Percentiles rank a stretch among this genome's conserved stretches.
Evolutionary conservation across 2,113 vertebrate species (phyloP).

Genomic region (Shinisaurus crocodilurus): DNA sequence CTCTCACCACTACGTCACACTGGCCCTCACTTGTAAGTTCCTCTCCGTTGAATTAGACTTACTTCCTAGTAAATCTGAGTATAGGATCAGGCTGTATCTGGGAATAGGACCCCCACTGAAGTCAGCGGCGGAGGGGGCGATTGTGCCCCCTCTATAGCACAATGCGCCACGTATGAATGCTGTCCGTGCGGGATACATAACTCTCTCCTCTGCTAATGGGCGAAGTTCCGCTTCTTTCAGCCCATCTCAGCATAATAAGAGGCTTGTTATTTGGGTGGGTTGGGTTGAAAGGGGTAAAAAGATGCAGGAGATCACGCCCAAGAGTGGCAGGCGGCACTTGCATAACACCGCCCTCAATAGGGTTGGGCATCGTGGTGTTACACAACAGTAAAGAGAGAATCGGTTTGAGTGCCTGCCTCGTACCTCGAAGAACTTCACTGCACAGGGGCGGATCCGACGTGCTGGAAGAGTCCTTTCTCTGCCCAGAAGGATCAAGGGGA

Average conservation of each 20-base stretch:
- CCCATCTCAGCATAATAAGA: background rate
- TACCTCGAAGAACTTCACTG: too few species aligned
- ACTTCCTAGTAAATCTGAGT: background rate
- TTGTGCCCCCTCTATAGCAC: background rate
- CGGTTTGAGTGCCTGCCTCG: too few species aligned
- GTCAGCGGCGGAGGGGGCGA: background rate
- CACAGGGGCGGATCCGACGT: background rate
- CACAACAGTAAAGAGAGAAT: background rate
- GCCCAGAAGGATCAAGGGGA: background rate
- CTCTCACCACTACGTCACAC: too few species aligned
- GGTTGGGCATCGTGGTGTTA: background rate
- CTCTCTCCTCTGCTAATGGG: background rate
- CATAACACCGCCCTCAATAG: background rate
- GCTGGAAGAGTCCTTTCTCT: background rate
- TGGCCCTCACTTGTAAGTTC: too few species aligned
- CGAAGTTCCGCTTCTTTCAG: background rate
- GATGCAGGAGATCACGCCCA: background rate
- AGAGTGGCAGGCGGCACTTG: background rate
- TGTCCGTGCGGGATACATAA: background rate
- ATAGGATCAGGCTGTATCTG: background rate
- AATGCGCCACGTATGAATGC: background rate
- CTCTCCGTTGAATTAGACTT: background rate
- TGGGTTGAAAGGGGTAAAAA: background rate
- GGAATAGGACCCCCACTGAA: background rate
- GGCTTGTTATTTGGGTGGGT: too few species aligned